These are phyloP conservation scores for Acrobasis suavella DNA, from an alignment of 2,888 invertebrate genomes.

Conservation along the genomic window DNA sequence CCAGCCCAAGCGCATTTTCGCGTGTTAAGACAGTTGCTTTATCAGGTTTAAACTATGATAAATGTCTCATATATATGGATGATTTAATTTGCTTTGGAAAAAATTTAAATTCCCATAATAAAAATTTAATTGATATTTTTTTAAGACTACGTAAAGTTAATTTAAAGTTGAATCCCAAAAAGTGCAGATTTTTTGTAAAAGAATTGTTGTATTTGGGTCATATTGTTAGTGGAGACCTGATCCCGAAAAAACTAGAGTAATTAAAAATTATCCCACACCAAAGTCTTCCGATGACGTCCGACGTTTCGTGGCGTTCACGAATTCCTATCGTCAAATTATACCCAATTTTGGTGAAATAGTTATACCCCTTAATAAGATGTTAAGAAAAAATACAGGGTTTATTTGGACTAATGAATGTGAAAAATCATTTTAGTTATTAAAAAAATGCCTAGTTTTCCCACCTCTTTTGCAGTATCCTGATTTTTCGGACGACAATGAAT, in stretches of 20 bases:
- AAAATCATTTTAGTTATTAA: constrained; percentile 24
- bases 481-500: constrained; percentile 29
- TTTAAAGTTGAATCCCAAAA: background rate
- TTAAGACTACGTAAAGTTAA: constrained; percentile 22
- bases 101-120: constrained; percentile 26
- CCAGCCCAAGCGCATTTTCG: constrained; percentile 26
- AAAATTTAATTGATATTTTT: constrained; percentile 28
- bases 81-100: constrained; percentile 25
- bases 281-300: constrained; percentile 9
- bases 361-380: constrained; percentile 31
- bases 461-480: constrained; percentile 27
- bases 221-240: constrained; percentile 22
- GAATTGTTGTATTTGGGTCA: constrained; percentile 28
- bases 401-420: constrained; percentile 30
- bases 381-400: constrained; percentile 29
- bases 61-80: constrained; percentile 27
- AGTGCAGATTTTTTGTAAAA: constrained; percentile 29
- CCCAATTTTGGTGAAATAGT: constrained; percentile 26
- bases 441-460: constrained; percentile 28
- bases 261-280: constrained; percentile 28
- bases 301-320: constrained; percentile 28
- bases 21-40: constrained; percentile 27
- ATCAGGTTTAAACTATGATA: constrained; percentile 27
- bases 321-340: constrained; percentile 30
- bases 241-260: background rate